Base-by-base conservation (phyloP, 2,888 invertebrate species). In the Seladonia tumulorum region DNA sequence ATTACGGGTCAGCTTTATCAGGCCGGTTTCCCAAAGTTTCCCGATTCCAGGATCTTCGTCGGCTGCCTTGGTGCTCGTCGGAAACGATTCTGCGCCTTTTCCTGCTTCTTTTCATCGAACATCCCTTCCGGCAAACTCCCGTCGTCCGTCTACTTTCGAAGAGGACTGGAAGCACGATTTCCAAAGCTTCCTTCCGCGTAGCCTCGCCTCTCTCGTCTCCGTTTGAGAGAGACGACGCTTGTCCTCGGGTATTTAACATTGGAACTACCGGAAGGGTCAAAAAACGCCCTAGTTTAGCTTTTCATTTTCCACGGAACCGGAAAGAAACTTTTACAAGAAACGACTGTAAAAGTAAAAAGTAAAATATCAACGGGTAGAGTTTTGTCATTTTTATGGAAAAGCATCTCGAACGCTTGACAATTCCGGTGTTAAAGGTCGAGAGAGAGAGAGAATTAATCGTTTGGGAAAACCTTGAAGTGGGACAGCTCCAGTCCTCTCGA, bases 31-130 rank as follows among this genome's bases (percentile, higher is more conserved):
- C 74, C 74, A 16, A 80, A 80, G 39, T 80, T 74, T 42, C 49
- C 25, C 79, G 74, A 16, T 10, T 22, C 49, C 29, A 18, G 25
- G 68, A 76, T 76, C 66, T 35, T 63, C 35, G 22, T 16, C 29
- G n/a, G 39, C 47, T 39, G 29, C 29, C 72, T 4, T 4, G 25
- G 29, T 18, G 35, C 47, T 45, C n/a, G 66, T n/a, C 22, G 49
- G 66, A 74, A 74, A 75, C 68, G 68, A 75, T 80, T 80, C 63
- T 68, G 45, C 80, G n/a, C 22, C 42, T 75, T 53, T 49, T 63
- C 42, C 49, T 35, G 22, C 66, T 10, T 76, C n/a, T 39, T 25
- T 35, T 42, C 35, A 25, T 22, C 49, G 66, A 35, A 35, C 18
- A 25, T 75, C 66, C 68, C 68, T 80, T 53, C 53, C n/a, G n/a